phyloP scores from a whole-genome alignment of 2,113 vertebrate species.

The Bubo blakistoni region DNA sequence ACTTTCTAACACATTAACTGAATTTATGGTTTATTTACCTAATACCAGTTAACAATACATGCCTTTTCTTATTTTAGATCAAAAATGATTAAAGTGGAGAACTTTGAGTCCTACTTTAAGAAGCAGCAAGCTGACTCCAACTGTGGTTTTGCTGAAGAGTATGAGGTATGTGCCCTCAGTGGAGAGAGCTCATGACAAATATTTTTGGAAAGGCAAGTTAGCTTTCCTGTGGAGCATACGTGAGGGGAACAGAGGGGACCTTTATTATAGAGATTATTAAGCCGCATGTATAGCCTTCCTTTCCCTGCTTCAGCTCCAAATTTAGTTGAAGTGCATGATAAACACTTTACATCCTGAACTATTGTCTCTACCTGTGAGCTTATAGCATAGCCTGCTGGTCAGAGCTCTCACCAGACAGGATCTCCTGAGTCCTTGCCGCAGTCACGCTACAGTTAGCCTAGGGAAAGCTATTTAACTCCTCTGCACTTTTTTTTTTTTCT shows the following conservation, averaged over 20 bases:
- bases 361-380: not conserved
- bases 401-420: not conserved
- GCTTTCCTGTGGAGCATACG: not conserved
- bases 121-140: constrained; percentile 91
- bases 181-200: not conserved
- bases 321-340: not conserved
- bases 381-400: not conserved
- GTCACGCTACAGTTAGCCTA: not conserved
- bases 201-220: not conserved
- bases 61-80: constrained; percentile 59
- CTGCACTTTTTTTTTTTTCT: not conserved
- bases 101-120: constrained; percentile 87
- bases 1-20: constrained; percentile 22
- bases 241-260: not conserved
- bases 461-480: not conserved
- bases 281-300: not conserved
- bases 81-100: constrained; percentile 82
- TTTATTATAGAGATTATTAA: not conserved
- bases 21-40: not conserved
- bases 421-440: not conserved
- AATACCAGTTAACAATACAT: not conserved
- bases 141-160: constrained; percentile 96
- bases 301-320: not conserved
- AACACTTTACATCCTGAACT: not conserved
- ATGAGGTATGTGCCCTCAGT: constrained; percentile 78